Percentiles rank a stretch among this genome's conserved stretches.
phyloP scores from a whole-genome alignment of 2,797 vertebrate species.

The Rhadinocentrus ornatus region DNA sequence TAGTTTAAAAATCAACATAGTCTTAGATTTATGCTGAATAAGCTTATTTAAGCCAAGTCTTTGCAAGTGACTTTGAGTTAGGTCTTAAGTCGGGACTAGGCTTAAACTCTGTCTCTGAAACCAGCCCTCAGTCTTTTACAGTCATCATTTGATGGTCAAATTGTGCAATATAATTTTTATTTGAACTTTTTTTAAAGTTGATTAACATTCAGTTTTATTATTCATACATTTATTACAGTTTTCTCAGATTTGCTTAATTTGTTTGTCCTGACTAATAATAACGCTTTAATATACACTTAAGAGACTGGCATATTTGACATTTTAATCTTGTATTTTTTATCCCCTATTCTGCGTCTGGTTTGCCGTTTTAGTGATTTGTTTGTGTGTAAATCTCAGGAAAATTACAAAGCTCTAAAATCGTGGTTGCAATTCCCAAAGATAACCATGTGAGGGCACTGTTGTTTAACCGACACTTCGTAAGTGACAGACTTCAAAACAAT shows the following conservation, averaged over 20 bases:
- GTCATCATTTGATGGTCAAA: no score
- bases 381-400: not conserved
- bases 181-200: not conserved
- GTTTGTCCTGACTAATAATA: not conserved
- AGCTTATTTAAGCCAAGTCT: no score
- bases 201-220: no score
- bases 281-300: not conserved
- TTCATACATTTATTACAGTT: not conserved
- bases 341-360: not conserved
- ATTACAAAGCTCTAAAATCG: not conserved
- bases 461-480: not conserved
- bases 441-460: slow-evolving; percentile 55
- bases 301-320: not conserved
- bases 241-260: not conserved
- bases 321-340: not conserved
- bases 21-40: no score
- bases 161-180: not conserved
- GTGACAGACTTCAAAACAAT: slow-evolving; percentile 17
- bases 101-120: no score
- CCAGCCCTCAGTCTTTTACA: no score
- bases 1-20: not conserved
- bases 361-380: not conserved
- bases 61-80: no score
- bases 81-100: no score
- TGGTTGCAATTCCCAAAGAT: not conserved